Evolutionary conservation across 2,797 vertebrate genomes (phyloP), one percentile per base, ranked within the genome.

Genomic region (Zalophus californianus): DNA sequence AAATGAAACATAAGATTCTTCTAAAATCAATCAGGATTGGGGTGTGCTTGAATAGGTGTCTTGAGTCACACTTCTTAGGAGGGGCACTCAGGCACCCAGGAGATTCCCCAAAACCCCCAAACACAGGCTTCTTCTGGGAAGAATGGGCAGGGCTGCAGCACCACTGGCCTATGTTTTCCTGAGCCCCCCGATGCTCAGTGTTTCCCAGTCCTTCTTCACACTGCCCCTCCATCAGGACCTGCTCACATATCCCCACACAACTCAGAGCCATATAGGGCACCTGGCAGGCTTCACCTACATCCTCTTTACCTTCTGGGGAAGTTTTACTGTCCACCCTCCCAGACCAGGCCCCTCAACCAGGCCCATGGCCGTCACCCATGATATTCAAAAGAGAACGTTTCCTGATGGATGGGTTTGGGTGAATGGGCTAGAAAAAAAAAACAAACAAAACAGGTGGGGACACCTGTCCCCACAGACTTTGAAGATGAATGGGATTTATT

Each of bases 401-500:
- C 58, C 86, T 64, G 32, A 50, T 50, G 58, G 23, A 50, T 12
- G 56, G 32, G 10, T 35, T 35, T 35, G 13, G 21, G n/a, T 77
- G 38, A 78, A 27, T 48, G 44, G 72, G 58, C 32, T 58, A 52
- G 44, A 64, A 62, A 44, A 27, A 44, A 73, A 73, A 41, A 70
- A 23, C 35, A 82, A 48, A 75, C 29, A 68, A 77, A 32, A 3
- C 99, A 2, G 99, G 99, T 66, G 99, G 99, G 29, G 99, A 99
- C 0, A 99, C 2, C 35, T 35, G 35, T 35, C 35, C 35, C 35
- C 35, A 99, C 99, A 0, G 99, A 99, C 98, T 99, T 99, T 0
- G 99, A 99, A 98, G 99, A 99, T 20, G 99, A 99, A 96, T 99
- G 99, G 99, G 99, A 99, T 99, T 99, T 99, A 98, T 99, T 99